Evolutionary conservation across 2,797 vertebrate species (phyloP).

Genomic region (Melanogrammus aeglefinus): DNA sequence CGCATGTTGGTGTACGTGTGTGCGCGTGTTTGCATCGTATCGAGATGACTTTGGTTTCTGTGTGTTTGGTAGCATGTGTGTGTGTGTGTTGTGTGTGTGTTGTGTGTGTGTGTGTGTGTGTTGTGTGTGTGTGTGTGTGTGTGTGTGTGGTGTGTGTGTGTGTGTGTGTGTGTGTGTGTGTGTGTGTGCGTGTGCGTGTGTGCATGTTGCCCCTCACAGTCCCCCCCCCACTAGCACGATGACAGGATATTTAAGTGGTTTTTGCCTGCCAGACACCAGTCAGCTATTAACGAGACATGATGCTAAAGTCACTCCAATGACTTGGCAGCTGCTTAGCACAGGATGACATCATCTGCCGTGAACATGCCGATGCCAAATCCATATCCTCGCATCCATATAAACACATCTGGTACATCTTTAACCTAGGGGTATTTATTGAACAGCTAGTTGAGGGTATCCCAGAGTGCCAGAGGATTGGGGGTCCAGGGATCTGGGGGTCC

Average conservation of each 20-base stretch:
- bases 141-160: conserved; percentile 1
- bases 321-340: neutral
- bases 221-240: neutral
- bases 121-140: conserved; percentile 2
- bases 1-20: no score
- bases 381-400: no score
- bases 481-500: neutral
- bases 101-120: conserved; percentile 4
- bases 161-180: conserved; percentile 5
- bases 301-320: conserved; percentile 5
- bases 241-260: conserved; percentile 5
- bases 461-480: no score
- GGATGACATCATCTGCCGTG: conserved; percentile 1
- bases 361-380: neutral
- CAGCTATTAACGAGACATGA: conserved; percentile 4
- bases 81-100: conserved; percentile 1
- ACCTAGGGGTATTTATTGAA: neutral
- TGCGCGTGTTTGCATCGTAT: no score
- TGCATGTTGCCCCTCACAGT: neutral
- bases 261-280: neutral
- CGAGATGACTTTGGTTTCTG: no score
- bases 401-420: neutral
- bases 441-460: neutral
- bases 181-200: conserved; percentile 5
- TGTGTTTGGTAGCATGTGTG: neutral